A percentile compares a stretch with the other conserved stretches of the same genome.
phyloP scores from a whole-genome alignment of 2,113 vertebrate species.

The Chaetops frenatus region DNA sequence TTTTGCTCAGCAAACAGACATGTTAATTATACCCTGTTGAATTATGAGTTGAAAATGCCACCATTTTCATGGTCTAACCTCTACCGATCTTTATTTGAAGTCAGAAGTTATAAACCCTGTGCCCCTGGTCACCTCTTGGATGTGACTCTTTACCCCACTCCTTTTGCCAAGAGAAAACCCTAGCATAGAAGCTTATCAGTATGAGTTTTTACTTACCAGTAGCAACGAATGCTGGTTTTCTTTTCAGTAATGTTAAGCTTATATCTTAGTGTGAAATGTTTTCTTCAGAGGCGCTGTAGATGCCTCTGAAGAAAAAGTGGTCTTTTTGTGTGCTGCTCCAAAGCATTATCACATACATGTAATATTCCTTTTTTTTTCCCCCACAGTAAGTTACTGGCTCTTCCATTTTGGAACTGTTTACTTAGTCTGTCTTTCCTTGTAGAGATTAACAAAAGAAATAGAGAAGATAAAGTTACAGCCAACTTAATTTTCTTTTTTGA shows the following conservation, averaged over 20 bases:
- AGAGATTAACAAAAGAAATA: neutral
- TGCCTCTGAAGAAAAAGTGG: neutral
- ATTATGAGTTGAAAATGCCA: neutral
- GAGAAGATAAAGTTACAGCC: neutral
- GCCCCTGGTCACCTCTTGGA: neutral
- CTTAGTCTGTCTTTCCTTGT: neutral
- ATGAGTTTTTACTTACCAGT: neutral
- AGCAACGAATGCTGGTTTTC: neutral
- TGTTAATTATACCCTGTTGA: neutral
- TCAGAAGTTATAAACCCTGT: neutral
- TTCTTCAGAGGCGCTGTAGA: neutral
- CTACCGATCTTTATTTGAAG: neutral
- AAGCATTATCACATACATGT: neutral
- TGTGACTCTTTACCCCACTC: neutral
- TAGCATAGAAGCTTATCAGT: neutral
- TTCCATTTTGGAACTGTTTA: neutral
- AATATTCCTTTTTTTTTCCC: neutral
- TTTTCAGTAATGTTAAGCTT: neutral
- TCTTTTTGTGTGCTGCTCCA: neutral
- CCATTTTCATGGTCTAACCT: neutral
- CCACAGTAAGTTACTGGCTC: neutral
- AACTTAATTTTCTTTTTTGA: neutral
- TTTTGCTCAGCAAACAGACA: neutral
- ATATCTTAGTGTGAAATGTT: neutral
- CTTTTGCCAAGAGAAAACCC: neutral